These are phyloP conservation scores for Lytechinus pictus DNA, from an alignment of 35 echinoderm and acorn worm species.

Conservation along the genomic window DNA sequence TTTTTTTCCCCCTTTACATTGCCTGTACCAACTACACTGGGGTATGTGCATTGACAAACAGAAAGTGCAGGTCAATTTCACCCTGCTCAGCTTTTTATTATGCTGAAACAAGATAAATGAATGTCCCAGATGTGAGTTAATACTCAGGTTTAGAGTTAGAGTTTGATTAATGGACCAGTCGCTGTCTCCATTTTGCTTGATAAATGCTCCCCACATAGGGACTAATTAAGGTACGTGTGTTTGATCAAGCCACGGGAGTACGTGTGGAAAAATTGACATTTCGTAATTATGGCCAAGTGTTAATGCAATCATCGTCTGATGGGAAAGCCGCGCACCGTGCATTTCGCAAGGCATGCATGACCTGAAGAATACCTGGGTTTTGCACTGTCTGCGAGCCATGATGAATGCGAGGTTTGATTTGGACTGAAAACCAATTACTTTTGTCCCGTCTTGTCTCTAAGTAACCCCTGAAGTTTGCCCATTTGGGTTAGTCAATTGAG, in stretches of 20 bases:
- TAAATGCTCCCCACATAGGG: constrained; percentile 25
- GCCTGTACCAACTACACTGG: not conserved
- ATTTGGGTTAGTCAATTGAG: constrained; percentile 8
- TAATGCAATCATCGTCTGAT: constrained; percentile 37
- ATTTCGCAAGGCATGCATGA: not conserved
- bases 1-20: not conserved
- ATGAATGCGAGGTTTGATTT: not conserved
- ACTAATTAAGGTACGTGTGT: constrained; percentile 22
- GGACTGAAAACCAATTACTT: constrained; percentile 31
- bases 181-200: constrained; percentile 18
- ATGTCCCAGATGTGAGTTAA: constrained; percentile 10
- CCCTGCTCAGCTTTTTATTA: not conserved
- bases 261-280: constrained; percentile 36
- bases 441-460: not conserved
- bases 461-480: constrained; percentile 3
- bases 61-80: not conserved
- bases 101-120: not conserved
- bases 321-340: not conserved
- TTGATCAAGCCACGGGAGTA: not conserved
- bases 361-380: not conserved
- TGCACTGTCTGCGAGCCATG: not conserved
- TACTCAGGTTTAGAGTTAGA: not conserved
- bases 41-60: not conserved
- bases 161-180: constrained; percentile 23
- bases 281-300: constrained; percentile 32